Percentiles rank a stretch among this genome's conserved stretches.
phyloP scores from a whole-genome alignment of 2,113 vertebrate species.

The Nothobranchius furzeri region DNA sequence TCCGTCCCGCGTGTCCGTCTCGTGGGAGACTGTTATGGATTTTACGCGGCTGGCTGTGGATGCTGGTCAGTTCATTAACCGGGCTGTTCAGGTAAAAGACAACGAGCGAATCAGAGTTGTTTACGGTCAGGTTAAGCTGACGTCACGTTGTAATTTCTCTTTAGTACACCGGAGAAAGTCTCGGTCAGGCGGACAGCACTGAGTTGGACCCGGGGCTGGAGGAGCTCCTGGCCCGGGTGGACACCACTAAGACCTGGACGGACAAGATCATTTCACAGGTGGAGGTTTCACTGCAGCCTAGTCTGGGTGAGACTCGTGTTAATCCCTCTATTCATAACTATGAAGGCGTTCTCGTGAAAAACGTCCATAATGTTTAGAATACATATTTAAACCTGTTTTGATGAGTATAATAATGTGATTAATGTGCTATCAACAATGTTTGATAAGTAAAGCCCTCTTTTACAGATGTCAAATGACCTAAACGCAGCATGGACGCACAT shows the following conservation, averaged over 20 bases:
- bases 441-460: too few species aligned
- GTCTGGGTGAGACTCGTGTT: conserved; percentile 83
- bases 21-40: conserved; percentile 52
- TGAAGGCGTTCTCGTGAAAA: too few species aligned
- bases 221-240: conserved; percentile 89
- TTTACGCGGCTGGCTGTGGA: conserved; percentile 86
- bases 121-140: too few species aligned
- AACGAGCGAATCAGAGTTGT: too few species aligned
- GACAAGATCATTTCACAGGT: conserved; percentile 96
- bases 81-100: conserved; percentile 85
- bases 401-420: too few species aligned
- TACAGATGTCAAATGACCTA: too few species aligned
- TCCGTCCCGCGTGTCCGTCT: not conserved
- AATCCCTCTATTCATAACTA: not conserved
- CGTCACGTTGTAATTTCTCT: not conserved
- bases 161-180: conserved; percentile 95
- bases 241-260: conserved; percentile 94
- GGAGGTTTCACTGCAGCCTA: conserved; percentile 93
- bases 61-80: conserved; percentile 87
- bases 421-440: too few species aligned
- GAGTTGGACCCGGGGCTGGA: conserved; percentile 90
- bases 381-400: too few species aligned
- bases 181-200: conserved; percentile 94
- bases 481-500: too few species aligned
- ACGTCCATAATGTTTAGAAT: too few species aligned